phyloP scores from a whole-genome alignment of 2,888 invertebrate genomes.

The Nemurella pictetii region DNA sequence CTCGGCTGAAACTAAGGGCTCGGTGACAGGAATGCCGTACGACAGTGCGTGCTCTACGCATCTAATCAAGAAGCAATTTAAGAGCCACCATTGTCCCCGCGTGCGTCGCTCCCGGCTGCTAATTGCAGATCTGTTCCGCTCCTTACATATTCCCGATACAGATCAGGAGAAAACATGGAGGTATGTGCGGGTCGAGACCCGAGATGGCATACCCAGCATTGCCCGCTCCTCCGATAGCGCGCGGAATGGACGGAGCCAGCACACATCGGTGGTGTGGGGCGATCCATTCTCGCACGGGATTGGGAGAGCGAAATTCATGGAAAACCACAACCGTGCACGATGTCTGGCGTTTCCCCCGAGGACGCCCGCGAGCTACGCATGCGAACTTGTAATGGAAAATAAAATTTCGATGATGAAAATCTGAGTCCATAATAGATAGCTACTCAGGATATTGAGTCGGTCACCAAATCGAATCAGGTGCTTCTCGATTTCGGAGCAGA shows the following conservation, averaged over 20 bases:
- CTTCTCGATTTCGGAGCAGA: neutral
- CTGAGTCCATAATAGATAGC: neutral
- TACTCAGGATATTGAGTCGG: neutral
- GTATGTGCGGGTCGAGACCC: no score
- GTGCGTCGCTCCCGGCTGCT: neutral
- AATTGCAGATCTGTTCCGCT: no score
- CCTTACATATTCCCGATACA: no score
- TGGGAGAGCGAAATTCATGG: neutral
- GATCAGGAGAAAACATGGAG: no score
- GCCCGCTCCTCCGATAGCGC: no score
- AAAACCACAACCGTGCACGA: neutral
- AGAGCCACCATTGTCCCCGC: neutral
- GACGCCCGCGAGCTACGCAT: neutral
- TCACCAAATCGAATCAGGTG: neutral
- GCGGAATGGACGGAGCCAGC: no score
- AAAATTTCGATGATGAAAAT: neutral
- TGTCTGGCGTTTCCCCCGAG: neutral
- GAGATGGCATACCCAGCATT: no score
- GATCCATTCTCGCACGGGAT: neutral
- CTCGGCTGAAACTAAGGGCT: neutral
- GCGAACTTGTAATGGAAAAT: neutral
- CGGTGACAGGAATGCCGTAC: neutral
- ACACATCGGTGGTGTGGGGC: no score
- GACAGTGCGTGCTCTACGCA: neutral
- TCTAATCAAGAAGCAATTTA: neutral